Evolutionary conservation across 2,113 vertebrate species (phyloP), one percentile per base, ranked within the genome.

Genomic region (Halcyon malimbica): DNA sequence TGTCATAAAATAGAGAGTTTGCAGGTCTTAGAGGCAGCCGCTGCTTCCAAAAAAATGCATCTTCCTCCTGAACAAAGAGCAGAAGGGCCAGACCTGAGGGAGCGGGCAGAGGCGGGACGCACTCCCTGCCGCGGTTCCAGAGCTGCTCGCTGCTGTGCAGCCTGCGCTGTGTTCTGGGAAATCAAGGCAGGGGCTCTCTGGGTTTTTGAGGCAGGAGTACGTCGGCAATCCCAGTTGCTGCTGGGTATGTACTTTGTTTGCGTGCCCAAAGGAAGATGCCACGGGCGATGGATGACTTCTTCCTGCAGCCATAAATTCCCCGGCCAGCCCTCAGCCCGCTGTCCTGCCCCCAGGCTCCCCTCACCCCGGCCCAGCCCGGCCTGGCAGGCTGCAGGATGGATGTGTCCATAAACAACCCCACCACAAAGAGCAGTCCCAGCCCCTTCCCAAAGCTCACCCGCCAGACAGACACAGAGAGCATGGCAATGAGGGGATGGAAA

Each of bases 1-100:
- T 92, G 94, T 89, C 95, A 95, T 68, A 92, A 95, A 95, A 80
- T 13, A 80, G 85, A 94, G 89, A 93, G 88, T 90, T 90, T 93
- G 80, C 80, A 88, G 71, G 94, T 93, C 96, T 93, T 90, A 24
- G 56, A 92, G 62, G 92, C 46, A 92, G 76, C 5, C 35, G 87
- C 39, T 59, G 35, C 63, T 91, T 93, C 88, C 73, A 74, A 85
- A 96, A 10, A 96, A 94, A 54, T 16, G 35, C 85, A 78, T 56
- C 85, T 94, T 93, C 29, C 56, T 48, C 59, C 46, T 71, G 76
- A 86, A 41, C 33, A 67, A 62, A 37, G 85, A 64, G 70, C 70
- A 53, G 74, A 37, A 73, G 71, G n/a, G 71, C 28, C 19, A 10
- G 63, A 6, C 11, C 7, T 0, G 2, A 28, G 86, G 17, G 62